These are phyloP conservation scores for Epiblema foenella DNA, from an alignment of 2,888 invertebrate species.

Conservation along the genomic window DNA sequence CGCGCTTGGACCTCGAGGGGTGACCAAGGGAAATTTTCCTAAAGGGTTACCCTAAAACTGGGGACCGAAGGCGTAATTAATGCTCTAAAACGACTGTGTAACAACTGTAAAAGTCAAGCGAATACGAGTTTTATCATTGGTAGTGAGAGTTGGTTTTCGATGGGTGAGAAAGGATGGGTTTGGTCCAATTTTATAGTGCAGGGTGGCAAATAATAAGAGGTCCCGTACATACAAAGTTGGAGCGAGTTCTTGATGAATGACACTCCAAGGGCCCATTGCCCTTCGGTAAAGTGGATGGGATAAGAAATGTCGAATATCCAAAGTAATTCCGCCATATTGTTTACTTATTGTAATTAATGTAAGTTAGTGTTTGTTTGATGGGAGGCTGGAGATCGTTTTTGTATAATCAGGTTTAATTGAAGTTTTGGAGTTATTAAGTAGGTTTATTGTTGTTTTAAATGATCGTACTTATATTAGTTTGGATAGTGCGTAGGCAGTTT, in stretches of 20 bases:
- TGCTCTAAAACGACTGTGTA: conserved; percentile 77
- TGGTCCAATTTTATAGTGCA: conserved; percentile 81
- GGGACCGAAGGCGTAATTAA: conserved; percentile 79
- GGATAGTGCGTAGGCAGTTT: background rate
- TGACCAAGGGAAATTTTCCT: conserved; percentile 81
- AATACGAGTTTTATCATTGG: conserved; percentile 52
- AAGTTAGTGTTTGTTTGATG: conserved; percentile 45
- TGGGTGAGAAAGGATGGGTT: conserved; percentile 59
- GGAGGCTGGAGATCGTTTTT: conserved; percentile 41
- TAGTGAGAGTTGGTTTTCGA: conserved; percentile 51
- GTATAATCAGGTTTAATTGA: conserved; percentile 34
- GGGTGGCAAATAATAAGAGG: conserved; percentile 82
- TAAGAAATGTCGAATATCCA: conserved; percentile 82
- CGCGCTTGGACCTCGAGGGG: conserved; percentile 76
- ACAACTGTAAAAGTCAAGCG: conserved; percentile 47
- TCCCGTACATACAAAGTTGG: conserved; percentile 80
- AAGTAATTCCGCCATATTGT: conserved; percentile 72
- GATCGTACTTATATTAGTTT: background rate
- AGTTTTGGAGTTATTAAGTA: conserved; percentile 23
- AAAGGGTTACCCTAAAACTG: conserved; percentile 83
- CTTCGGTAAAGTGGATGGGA: conserved; percentile 83
- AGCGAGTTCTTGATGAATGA: conserved; percentile 83
- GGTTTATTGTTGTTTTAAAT: conserved; percentile 8
- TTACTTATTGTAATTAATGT: conserved; percentile 51
- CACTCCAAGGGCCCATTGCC: conserved; percentile 84